Evolutionary conservation across 2,888 invertebrate species (phyloP).

Genomic region (Elegia similella): DNA sequence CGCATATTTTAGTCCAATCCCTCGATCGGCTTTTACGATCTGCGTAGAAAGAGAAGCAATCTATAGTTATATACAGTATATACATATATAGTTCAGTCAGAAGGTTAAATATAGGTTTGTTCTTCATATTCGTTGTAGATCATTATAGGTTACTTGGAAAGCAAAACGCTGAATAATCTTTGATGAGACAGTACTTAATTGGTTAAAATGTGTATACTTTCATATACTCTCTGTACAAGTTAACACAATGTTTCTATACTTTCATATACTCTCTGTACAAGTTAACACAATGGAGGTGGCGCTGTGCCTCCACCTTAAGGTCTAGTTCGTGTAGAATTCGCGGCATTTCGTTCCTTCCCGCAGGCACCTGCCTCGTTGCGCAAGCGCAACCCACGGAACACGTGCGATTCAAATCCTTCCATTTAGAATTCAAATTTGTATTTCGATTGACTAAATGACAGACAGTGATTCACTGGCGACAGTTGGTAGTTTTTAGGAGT

Average conservation of each 20-base stretch:
- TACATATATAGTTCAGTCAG: no score
- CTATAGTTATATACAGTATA: no score
- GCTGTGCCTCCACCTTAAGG: neutral
- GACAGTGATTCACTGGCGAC: conserved; percentile 47
- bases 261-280: conserved; percentile 21
- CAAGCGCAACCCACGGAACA: conserved; percentile 37
- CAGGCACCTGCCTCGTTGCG: conserved; percentile 50
- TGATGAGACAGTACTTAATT: no score
- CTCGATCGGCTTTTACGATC: no score
- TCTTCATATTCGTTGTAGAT: no score
- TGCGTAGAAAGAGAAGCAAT: no score
- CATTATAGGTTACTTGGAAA: no score
- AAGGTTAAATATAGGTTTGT: no score
- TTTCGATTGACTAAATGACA: conserved; percentile 40
- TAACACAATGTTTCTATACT: no score
- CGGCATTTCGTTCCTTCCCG: conserved; percentile 44
- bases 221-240: conserved; percentile 19
- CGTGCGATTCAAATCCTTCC: conserved; percentile 41
- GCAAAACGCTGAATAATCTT: no score
- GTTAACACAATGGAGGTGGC: neutral
- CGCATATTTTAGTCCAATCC: no score
- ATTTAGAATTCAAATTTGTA: conserved; percentile 35
- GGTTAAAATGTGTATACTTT: no score
- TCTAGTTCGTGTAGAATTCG: conserved; percentile 27
- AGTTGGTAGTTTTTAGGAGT: conserved; percentile 27